A percentile compares a stretch with the other conserved stretches of the same genome.
These are phyloP conservation scores for Escarpia spicata DNA, from an alignment of 2,888 invertebrate genomes.

Conservation along the genomic window DNA sequence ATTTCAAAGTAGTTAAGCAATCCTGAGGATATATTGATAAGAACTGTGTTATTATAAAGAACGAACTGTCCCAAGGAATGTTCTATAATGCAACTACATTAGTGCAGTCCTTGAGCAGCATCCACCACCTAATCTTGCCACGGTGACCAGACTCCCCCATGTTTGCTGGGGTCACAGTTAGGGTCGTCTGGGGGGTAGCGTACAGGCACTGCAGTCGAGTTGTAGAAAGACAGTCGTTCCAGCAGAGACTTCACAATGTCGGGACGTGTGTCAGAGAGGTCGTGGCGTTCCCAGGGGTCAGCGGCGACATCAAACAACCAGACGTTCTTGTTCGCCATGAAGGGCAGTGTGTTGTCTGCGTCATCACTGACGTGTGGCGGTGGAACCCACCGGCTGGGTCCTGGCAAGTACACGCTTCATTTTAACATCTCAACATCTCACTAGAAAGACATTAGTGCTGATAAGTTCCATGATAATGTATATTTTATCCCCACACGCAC, in stretches of 20 bases:
- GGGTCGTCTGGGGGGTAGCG: slow-evolving; percentile 50
- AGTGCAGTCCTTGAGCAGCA: background rate
- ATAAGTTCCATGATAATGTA: no score
- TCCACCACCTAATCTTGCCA: slow-evolving; percentile 44
- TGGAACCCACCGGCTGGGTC: background rate
- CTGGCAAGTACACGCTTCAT: background rate
- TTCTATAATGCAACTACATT: background rate
- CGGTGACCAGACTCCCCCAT: slow-evolving; percentile 60
- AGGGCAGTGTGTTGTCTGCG: background rate
- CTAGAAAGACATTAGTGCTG: no score
- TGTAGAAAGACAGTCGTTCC: slow-evolving; percentile 48
- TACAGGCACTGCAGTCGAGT: slow-evolving; percentile 56
- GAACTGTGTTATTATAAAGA: no score
- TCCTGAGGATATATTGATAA: no score
- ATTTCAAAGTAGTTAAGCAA: no score
- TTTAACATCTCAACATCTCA: no score
- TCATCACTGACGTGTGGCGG: background rate
- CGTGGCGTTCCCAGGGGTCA: slow-evolving; percentile 56
- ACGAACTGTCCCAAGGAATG: no score
- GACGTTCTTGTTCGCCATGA: slow-evolving; percentile 47
- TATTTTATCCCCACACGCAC: no score
- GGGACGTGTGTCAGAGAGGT: slow-evolving; percentile 49
- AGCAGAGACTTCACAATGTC: slow-evolving; percentile 50
- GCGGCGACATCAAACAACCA: slow-evolving; percentile 60
- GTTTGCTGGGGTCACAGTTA: slow-evolving; percentile 49